Base-by-base conservation (phyloP, 2,888 invertebrate species). In the Pammene aurita region DNA sequence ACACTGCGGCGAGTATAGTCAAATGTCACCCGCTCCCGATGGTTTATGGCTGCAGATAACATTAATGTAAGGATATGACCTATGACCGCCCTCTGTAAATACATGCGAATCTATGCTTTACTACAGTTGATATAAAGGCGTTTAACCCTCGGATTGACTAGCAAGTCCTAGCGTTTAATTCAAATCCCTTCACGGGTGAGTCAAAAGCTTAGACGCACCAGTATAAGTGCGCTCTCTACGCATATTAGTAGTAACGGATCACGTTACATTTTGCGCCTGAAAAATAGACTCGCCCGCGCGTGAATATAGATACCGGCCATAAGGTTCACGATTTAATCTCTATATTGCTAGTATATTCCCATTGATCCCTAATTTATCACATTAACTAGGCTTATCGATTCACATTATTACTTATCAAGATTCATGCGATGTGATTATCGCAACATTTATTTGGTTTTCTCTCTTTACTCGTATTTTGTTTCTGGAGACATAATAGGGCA, bases 51-150 rank as follows among this genome's bases (percentile, higher is more conserved):
- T 74, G 72, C 76, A 80, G 84, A 85, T 84, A 83, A 80, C 83
- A 82, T 84, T 81, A 81, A 82, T 79, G 80, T 79, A 80, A 82
- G 82, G 83, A 80, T 80, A 81, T 83, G 82, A 83, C 79, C 82
- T 79, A 81, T 80, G 80, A 75, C 78, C 76, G 76, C 74, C 72
- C 77, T 72, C 75, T 75, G 61, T 56, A 48, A 14, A 13, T 38
- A 38, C 26, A 14, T 7, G 10, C 41, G 7, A 62, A n/a, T 14
- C 38, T 55, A 7, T 16, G 46, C 54, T 16, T 26, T 46, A 7
- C 18, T 13, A 13, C 26, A n/a, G 7, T 26, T 18, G n/a, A 9
- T 35, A 54, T 35, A 35, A 54, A 38, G 54, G n/a, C 7, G 61
- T 2, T 61, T 41, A 41, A 16, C 18, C 16, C 62, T 55, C 42